Evolutionary conservation across 2,797 vertebrate species (phyloP).

Genomic region (Chaunax sp.): DNA sequence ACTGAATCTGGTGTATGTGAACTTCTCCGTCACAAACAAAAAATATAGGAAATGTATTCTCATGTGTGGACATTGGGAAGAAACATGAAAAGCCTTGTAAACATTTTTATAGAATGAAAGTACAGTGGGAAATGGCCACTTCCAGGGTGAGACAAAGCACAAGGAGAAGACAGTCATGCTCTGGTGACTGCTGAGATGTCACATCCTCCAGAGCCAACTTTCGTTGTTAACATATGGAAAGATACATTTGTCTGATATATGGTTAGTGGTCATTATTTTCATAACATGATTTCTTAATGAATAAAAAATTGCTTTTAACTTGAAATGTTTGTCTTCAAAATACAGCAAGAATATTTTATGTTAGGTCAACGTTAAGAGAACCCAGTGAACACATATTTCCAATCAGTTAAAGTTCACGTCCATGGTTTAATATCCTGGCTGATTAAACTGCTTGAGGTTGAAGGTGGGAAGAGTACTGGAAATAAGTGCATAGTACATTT

Average conservation of each 20-base stretch:
- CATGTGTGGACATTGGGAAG: slow-evolving; percentile 44
- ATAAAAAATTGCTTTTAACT: slow-evolving; percentile 80
- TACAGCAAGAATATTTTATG: no score
- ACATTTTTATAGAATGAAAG: slow-evolving; percentile 78
- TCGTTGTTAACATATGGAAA: slow-evolving; percentile 63
- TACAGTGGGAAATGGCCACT: slow-evolving; percentile 70
- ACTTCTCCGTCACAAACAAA: slow-evolving; percentile 58
- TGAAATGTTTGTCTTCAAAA: slow-evolving; percentile 48
- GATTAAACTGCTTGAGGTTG: no score
- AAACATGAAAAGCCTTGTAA: slow-evolving; percentile 54
- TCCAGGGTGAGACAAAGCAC: slow-evolving; percentile 79
- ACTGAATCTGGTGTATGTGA: slow-evolving; percentile 69
- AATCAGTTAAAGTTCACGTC: no score
- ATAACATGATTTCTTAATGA: slow-evolving; percentile 83
- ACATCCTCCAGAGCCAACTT: slow-evolving; percentile 49
- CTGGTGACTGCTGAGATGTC: slow-evolving; percentile 37
- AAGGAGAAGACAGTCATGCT: slow-evolving; percentile 51
- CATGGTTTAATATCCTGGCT: no score
- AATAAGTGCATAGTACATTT: no score
- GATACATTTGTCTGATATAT: slow-evolving; percentile 74
- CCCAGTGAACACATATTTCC: no score
- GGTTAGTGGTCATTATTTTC: slow-evolving; percentile 83
- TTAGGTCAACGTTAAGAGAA: no score
- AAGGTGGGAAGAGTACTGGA: no score
- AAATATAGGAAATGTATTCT: slow-evolving; percentile 69